Evolutionary conservation across 2,888 invertebrate species (phyloP).

Genomic region (Spicauda simplicius): DNA sequence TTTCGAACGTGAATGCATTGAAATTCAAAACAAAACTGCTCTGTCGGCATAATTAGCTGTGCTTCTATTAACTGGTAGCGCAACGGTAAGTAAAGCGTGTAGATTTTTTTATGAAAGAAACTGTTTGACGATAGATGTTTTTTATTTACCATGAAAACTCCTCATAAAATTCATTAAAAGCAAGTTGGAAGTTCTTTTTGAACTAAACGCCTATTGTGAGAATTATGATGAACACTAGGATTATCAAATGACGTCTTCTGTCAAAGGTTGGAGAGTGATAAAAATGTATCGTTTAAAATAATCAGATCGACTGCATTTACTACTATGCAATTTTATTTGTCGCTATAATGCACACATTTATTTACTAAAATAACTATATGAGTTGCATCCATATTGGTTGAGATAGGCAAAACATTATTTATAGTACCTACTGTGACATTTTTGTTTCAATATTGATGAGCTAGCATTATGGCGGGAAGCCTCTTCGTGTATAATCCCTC

Average conservation of each 20-base stretch:
- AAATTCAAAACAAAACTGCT: not conserved
- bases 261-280: too few relatives aligned
- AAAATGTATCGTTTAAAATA: not conserved
- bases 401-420: too few relatives aligned
- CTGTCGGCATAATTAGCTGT: constrained; percentile 27
- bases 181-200: not conserved
- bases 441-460: not conserved
- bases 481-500: too few relatives aligned
- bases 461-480: too few relatives aligned
- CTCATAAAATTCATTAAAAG: not conserved
- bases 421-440: not conserved
- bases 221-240: not conserved
- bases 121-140: not conserved
- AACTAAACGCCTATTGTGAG: not conserved
- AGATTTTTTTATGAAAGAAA: constrained; percentile 13
- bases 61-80: not conserved
- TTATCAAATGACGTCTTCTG: not conserved
- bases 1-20: too few relatives aligned
- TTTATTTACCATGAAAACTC: not conserved
- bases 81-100: constrained; percentile 5
- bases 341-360: too few relatives aligned
- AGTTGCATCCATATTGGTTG: too few relatives aligned
- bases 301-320: too few relatives aligned
- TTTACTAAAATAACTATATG: too few relatives aligned
- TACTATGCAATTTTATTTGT: too few relatives aligned